Evolutionary conservation across 2,797 vertebrate genomes (phyloP), one percentile per base, ranked within the genome.

Genomic region (Halcyon smyrnensis): DNA sequence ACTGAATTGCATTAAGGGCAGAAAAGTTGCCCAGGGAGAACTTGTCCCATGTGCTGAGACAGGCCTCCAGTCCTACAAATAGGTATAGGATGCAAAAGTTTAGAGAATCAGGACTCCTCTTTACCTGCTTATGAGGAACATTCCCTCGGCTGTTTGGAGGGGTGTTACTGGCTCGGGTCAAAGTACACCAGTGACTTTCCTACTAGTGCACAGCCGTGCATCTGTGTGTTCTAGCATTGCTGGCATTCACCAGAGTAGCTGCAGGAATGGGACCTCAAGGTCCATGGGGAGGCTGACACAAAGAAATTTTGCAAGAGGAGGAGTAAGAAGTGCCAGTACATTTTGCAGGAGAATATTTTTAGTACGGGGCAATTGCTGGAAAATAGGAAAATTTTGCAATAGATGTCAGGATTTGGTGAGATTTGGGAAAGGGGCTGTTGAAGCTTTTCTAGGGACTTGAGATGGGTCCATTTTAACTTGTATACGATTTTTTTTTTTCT

Each of bases 341-440:
- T 83, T 94, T 76, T 94, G 51, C 60, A 90, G 75, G n/a, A 73
- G 23, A 45, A 15, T 93, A 87, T 70, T 87, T 94, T 87, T 77
- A 92, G 56, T 39, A 53, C 12, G 67, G 21, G 25, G 25, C 70
- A 88, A 77, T 37, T 84, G 20, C 17, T 81, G 48, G 59, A 82
- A 90, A 74, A 36, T 14, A 63, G 56, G 53, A 87, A 92, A 89
- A 83, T 74, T n/a, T 84, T 92, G 74, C 41, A 88, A 28, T 32
- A 11, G 34, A 6, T 54, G 56, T 48, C 32, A 75, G 41, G 37
- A 90, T 54, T 90, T 93, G 25, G 27, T 63, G 77, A 90, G 30
- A 79, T 30, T 24, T 68, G 13, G 23, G 39, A 76, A 81, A 68
- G 30, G 7, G 32, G 24, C 28, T 71, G 76, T 8, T 28, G 28